Percentiles rank a stretch among this genome's conserved stretches.
Evolutionary conservation across 2,888 invertebrate genomes (phyloP).

Genomic region (Drosophila anceps): DNA sequence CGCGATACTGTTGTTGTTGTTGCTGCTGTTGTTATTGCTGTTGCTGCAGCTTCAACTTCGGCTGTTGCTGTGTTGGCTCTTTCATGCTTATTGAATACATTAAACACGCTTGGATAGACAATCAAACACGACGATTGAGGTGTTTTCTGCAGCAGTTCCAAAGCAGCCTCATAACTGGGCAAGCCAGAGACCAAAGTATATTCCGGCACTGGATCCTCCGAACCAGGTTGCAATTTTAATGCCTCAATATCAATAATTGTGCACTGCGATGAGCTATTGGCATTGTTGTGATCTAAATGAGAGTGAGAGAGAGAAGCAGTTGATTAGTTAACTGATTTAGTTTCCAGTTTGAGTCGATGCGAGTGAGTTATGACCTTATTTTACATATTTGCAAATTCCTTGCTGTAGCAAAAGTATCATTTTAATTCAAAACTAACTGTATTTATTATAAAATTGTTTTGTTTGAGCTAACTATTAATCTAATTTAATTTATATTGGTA

Average conservation of each 20-base stretch:
- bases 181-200: slow-evolving; percentile 88
- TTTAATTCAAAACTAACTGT: neutral
- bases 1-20: slow-evolving; percentile 26
- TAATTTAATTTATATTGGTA: slow-evolving; percentile 14
- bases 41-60: slow-evolving; percentile 36
- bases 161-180: slow-evolving; percentile 88
- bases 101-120: slow-evolving; percentile 83
- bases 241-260: slow-evolving; percentile 83
- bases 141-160: slow-evolving; percentile 86
- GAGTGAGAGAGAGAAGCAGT: slow-evolving; percentile 8
- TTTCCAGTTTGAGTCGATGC: neutral
- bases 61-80: slow-evolving; percentile 57
- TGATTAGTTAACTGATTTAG: slow-evolving; percentile 30
- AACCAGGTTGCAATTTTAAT: slow-evolving; percentile 81
- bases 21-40: slow-evolving; percentile 31
- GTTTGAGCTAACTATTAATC: neutral
- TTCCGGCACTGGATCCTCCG: slow-evolving; percentile 87
- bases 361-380: slow-evolving; percentile 14
- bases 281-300: slow-evolving; percentile 64
- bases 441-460: slow-evolving; percentile 3
- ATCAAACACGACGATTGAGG: slow-evolving; percentile 82
- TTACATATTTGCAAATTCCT: slow-evolving; percentile 1
- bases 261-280: slow-evolving; percentile 68
- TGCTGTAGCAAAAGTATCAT: neutral
- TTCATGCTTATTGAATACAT: slow-evolving; percentile 81